These are phyloP conservation scores for Iguana delicatissima DNA, from an alignment of 2,797 vertebrate species.

Conservation along the genomic window DNA sequence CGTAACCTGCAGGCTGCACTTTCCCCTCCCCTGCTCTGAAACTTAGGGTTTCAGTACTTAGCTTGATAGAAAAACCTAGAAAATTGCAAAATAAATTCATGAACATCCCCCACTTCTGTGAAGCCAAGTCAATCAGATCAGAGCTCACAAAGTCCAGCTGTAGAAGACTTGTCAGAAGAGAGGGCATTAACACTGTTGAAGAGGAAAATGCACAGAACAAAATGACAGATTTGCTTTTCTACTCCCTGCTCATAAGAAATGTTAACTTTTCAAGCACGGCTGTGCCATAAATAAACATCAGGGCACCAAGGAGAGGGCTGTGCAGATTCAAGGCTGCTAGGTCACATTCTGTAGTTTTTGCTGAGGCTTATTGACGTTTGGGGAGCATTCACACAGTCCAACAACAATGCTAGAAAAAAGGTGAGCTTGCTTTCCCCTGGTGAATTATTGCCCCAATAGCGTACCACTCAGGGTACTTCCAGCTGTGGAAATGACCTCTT, in stretches of 20 bases:
- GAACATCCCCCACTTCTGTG: slow-evolving; percentile 20
- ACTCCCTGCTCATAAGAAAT: slow-evolving; percentile 50
- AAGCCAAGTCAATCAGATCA: slow-evolving; percentile 54
- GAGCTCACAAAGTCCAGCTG: slow-evolving; percentile 33
- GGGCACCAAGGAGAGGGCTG: slow-evolving; percentile 27
- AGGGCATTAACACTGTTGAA: neutral
- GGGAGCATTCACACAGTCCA: neutral
- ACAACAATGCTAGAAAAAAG: neutral
- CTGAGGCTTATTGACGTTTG: slow-evolving; percentile 52
- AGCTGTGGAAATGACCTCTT: neutral
- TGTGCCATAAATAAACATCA: slow-evolving; percentile 40
- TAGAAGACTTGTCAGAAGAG: neutral
- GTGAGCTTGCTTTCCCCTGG: neutral
- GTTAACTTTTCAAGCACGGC: slow-evolving; percentile 49
- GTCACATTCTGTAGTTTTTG: slow-evolving; percentile 51
- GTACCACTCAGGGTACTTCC: neutral
- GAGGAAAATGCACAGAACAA: slow-evolving; percentile 49
- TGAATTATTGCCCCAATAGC: neutral
- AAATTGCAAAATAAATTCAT: slow-evolving; percentile 38
- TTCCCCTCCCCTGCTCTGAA: no score
- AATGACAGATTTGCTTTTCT: slow-evolving; percentile 36
- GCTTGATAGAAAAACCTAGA: slow-evolving; percentile 25
- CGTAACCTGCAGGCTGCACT: no score
- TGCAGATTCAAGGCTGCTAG: slow-evolving; percentile 43
- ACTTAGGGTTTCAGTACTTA: slow-evolving; percentile 38